A percentile compares a stretch with the other conserved stretches of the same genome.
phyloP scores from a whole-genome alignment of 2,888 invertebrate species.

The Dermolepida albohirtum region DNA sequence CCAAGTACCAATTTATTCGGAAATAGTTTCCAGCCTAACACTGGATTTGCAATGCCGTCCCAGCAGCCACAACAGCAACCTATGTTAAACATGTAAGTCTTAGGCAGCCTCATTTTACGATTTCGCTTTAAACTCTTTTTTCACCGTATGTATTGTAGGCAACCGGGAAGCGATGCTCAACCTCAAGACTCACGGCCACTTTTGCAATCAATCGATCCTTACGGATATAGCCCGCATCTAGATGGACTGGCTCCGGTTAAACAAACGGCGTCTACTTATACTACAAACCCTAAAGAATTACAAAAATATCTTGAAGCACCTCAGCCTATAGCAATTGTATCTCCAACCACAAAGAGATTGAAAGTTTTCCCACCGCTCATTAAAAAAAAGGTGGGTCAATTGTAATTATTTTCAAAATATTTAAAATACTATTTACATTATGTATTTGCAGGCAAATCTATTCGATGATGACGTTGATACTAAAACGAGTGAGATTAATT shows the following conservation, averaged over 20 bases:
- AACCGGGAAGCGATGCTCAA: constrained; percentile 36
- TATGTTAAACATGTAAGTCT: constrained; percentile 52
- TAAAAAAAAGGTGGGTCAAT: constrained; percentile 26
- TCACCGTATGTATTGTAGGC: constrained; percentile 45
- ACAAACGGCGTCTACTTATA: constrained; percentile 41
- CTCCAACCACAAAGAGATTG: constrained; percentile 38
- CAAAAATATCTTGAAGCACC: constrained; percentile 57
- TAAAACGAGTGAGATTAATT: constrained; percentile 68
- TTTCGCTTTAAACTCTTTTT: not conserved
- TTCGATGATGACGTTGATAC: constrained; percentile 91
- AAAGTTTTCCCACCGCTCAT: constrained; percentile 33
- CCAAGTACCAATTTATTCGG: constrained; percentile 53
- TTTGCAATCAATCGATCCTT: constrained; percentile 51
- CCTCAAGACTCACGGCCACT: constrained; percentile 25
- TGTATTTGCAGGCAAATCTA: constrained; percentile 73
- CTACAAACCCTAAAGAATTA: constrained; percentile 60
- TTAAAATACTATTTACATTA: constrained; percentile 10
- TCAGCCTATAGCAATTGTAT: constrained; percentile 36
- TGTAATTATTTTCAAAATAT: too few species aligned
- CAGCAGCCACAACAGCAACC: constrained; percentile 53
- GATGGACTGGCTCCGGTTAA: constrained; percentile 55
- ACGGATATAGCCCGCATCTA: constrained; percentile 57
- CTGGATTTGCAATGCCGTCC: constrained; percentile 45
- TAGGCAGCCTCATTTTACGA: not conserved
- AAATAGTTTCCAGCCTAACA: constrained; percentile 41